These are phyloP conservation scores for Cossypha heuglini DNA, from an alignment of 2,797 vertebrate genomes.

Conservation along the genomic window DNA sequence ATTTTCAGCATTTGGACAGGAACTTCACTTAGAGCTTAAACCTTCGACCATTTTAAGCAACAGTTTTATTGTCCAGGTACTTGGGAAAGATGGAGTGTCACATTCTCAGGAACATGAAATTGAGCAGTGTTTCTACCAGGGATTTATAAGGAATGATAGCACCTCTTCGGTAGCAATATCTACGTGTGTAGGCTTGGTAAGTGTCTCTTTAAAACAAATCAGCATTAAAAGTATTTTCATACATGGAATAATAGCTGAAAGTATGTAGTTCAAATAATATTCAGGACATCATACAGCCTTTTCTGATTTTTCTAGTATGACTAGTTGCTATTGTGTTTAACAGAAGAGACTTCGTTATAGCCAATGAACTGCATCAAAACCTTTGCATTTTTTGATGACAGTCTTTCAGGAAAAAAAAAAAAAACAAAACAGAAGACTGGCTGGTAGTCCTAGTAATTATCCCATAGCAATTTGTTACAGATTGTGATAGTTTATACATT, in stretches of 20 bases:
- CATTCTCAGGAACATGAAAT: constrained; percentile 70
- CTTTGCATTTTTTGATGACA: neutral
- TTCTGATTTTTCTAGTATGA: constrained; percentile 3
- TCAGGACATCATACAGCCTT: neutral
- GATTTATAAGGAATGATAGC: constrained; percentile 89
- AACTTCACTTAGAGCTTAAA: constrained; percentile 89
- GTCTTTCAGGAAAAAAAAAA: neutral
- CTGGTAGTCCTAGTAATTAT: neutral
- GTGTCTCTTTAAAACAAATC: constrained; percentile 58
- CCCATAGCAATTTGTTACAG: neutral
- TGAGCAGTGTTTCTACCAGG: constrained; percentile 91
- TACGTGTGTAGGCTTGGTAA: constrained; percentile 93
- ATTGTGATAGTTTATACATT: neutral
- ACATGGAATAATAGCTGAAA: neutral
- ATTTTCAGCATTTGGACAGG: constrained; percentile 90
- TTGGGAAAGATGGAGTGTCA: constrained; percentile 81
- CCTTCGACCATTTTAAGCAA: constrained; percentile 85
- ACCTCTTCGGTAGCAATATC: constrained; percentile 90
- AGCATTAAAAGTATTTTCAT: neutral
- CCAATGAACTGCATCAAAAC: neutral
- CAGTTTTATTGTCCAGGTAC: constrained; percentile 88
- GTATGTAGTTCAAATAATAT: neutral
- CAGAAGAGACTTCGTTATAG: constrained; percentile 38
- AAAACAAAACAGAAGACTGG: neutral
- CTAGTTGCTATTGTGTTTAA: constrained; percentile 14